Conservation (phyloP, 2,113 vertebrate genomes). For the Lanius collurio region DNA sequence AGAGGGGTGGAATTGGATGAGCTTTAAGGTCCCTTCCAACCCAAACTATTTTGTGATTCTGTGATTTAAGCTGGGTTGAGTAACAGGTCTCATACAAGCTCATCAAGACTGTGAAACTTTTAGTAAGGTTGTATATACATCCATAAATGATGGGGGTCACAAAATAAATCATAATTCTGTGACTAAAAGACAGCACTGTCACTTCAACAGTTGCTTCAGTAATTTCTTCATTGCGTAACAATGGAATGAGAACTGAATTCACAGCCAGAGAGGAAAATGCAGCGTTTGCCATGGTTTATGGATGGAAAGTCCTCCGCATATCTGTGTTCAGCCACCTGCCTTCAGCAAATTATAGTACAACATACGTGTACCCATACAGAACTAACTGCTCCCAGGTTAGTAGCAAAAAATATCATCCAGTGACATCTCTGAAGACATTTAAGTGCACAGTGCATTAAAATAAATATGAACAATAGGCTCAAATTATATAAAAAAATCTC, state of each 20-base stretch:
- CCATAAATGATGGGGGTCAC: background rate
- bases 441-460: background rate
- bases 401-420: background rate
- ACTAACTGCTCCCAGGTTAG: background rate
- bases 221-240: accelerated
- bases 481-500: background rate
- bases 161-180: background rate
- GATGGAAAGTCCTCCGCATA: background rate
- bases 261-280: background rate
- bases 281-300: background rate
- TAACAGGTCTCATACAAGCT: background rate
- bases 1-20: background rate
- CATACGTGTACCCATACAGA: background rate
- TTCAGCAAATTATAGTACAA: background rate
- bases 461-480: background rate
- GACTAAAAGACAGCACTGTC: background rate
- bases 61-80: background rate
- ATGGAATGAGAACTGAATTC: background rate
- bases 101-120: background rate
- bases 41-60: background rate
- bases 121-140: background rate
- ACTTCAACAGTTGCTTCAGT: background rate
- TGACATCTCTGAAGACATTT: background rate
- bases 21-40: background rate
- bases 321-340: background rate